Evolutionary conservation across 2,797 vertebrate genomes (phyloP).

Genomic region (Pteronotus mesoamericanus): DNA sequence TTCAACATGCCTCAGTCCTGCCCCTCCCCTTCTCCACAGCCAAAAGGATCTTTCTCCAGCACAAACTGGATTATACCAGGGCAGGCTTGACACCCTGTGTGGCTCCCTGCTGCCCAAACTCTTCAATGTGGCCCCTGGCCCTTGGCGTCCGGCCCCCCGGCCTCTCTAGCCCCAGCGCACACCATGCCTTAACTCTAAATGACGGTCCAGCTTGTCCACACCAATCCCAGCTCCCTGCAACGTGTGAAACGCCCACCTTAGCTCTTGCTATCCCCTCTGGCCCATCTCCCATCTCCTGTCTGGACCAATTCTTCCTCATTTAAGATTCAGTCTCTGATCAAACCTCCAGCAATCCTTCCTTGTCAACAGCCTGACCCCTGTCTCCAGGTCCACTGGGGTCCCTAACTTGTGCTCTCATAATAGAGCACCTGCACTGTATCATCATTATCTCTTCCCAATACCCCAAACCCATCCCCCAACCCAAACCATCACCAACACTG

Average conservation of each 20-base stretch:
- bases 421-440: neutral
- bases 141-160: accelerated
- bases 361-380: neutral
- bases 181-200: neutral
- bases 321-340: neutral
- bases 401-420: neutral
- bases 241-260: neutral
- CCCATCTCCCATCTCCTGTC: neutral
- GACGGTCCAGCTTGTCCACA: neutral
- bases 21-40: neutral
- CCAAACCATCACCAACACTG: neutral
- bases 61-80: accelerated
- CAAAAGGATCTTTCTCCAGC: neutral
- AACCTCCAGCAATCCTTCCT: neutral
- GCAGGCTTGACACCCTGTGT: neutral
- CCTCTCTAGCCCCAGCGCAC: neutral
- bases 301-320: neutral
- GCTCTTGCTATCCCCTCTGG: neutral
- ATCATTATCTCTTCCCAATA: neutral
- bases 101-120: neutral
- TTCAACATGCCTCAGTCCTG: neutral
- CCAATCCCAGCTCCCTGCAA: neutral
- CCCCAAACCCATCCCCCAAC: neutral
- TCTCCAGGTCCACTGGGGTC: neutral
- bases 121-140: neutral